These are phyloP conservation scores for Melanotaenia trifasciata DNA, from an alignment of 2,797 vertebrate species.

Conservation along the genomic window DNA sequence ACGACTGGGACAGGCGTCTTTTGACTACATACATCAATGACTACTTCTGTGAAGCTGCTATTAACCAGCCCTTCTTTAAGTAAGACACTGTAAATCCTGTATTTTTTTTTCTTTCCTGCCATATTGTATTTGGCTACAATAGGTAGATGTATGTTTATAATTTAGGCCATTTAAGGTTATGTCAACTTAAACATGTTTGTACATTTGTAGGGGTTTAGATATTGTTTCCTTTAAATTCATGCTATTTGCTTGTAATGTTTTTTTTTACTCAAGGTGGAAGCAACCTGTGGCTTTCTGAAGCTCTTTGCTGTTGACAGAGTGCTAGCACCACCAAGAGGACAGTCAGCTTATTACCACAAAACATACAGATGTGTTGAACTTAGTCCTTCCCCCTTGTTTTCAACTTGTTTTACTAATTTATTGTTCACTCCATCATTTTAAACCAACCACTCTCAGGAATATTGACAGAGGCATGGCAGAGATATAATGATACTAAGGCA, in stretches of 20 bases:
- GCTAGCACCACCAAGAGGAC: slow-evolving; percentile 69
- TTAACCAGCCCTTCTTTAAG: slow-evolving; percentile 83
- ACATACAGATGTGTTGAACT: not conserved
- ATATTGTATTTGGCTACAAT: not conserved
- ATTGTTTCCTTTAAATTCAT: not conserved
- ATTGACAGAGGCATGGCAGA: not conserved
- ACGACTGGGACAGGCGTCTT: slow-evolving; percentile 91
- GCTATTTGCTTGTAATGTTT: not conserved
- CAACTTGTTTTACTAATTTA: slow-evolving; percentile 7
- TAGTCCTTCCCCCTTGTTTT: not conserved
- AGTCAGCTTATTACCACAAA: slow-evolving; percentile 26
- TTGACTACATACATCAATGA: slow-evolving; percentile 90
- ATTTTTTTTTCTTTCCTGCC: not conserved
- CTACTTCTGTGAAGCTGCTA: slow-evolving; percentile 86
- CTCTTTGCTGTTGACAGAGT: slow-evolving; percentile 23
- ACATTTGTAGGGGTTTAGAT: not conserved
- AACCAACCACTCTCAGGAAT: not conserved
- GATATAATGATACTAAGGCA: not conserved
- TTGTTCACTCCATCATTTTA: not conserved
- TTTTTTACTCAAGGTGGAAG: not conserved
- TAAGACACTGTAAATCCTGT: slow-evolving; percentile 53
- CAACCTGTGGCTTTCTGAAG: slow-evolving; percentile 11
- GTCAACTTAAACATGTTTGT: not conserved
- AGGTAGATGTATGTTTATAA: not conserved
- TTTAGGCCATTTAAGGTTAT: not conserved